Evolutionary conservation across 2,888 invertebrate genomes (phyloP).

Genomic region (Bruchidius siliquastri): DNA sequence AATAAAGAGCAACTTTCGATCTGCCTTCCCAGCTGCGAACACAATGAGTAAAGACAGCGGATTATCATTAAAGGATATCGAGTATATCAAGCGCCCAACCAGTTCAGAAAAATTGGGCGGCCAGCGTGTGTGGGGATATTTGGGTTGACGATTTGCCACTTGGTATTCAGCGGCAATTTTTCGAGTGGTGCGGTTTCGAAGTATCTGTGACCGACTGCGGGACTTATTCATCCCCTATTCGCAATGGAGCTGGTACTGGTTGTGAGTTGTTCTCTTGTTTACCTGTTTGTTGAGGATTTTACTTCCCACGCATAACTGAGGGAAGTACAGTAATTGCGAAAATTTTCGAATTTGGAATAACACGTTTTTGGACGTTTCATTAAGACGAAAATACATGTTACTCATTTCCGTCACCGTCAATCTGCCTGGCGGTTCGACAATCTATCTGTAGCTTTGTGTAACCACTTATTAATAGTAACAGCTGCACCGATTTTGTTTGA

Average conservation of each 20-base stretch:
- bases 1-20: neutral
- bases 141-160: neutral
- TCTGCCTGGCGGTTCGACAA: too few species aligned
- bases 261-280: neutral
- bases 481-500: too few species aligned
- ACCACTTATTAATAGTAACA: too few species aligned
- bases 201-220: neutral
- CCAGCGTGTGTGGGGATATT: neutral
- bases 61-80: neutral
- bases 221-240: neutral
- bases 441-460: too few species aligned
- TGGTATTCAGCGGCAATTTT: neutral
- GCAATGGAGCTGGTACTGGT: neutral
- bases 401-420: too few species aligned
- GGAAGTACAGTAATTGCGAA: too few species aligned
- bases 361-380: too few species aligned
- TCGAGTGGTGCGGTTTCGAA: neutral
- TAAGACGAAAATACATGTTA: too few species aligned
- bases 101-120: neutral
- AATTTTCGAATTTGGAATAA: too few species aligned
- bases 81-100: neutral
- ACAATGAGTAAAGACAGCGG: neutral
- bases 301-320: too few species aligned
- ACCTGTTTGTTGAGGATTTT: too few species aligned
- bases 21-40: neutral